Conservation (phyloP, 2,113 vertebrate species). For the Gopherus flavomarginatus region DNA sequence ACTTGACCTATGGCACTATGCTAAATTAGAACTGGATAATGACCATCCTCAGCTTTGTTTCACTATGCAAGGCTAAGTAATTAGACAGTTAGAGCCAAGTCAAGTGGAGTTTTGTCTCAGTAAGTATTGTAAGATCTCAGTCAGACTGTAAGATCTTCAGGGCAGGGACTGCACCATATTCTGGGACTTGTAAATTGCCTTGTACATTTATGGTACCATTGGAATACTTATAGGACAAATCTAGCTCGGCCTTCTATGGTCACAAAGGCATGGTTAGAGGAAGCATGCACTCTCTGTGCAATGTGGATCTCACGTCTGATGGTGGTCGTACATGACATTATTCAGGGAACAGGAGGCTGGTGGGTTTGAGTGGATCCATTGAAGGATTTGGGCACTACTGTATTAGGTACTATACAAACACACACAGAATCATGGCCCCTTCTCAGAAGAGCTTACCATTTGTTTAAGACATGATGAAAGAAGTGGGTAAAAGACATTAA, state of each 20-base stretch:
- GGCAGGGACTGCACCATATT: fast-evolving
- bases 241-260: background rate
- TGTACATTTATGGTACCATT: background rate
- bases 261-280: background rate
- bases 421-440: background rate
- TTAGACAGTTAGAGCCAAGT: background rate
- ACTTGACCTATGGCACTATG: background rate
- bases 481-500: background rate
- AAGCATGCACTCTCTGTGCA: background rate
- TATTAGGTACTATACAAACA: background rate
- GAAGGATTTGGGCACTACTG: background rate
- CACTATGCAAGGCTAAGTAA: background rate
- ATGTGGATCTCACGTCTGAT: background rate
- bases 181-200: background rate
- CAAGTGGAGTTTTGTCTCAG: fast-evolving
- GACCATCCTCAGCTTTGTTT: background rate
- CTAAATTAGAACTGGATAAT: background rate
- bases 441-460: background rate
- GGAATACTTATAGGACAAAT: background rate
- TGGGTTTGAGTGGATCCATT: background rate
- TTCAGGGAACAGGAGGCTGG: background rate
- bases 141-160: background rate
- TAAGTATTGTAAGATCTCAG: background rate
- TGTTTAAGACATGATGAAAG: background rate
- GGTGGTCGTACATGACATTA: background rate